Conservation (phyloP, 2,888 invertebrate species). For the Xylocampa areola region DNA sequence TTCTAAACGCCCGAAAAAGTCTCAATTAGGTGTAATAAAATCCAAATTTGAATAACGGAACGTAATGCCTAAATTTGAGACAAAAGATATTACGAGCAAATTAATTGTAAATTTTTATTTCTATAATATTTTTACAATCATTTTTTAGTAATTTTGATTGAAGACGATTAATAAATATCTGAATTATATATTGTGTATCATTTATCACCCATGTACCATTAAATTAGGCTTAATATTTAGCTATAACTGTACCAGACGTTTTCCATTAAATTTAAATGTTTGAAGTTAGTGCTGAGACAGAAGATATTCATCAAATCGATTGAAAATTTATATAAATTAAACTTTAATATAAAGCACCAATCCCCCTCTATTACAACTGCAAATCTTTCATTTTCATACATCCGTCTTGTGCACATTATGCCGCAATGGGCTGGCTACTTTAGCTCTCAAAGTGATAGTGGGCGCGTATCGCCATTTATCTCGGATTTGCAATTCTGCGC, state of each 20-base stretch:
- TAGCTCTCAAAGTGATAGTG: constrained; percentile 28
- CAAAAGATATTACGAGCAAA: no score
- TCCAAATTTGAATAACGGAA: not conserved
- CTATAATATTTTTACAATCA: no score
- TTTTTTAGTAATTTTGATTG: not conserved
- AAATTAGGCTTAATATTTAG: not conserved
- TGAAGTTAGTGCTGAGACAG: not conserved
- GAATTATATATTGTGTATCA: not conserved
- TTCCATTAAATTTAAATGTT: not conserved
- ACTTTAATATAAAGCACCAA: no score
- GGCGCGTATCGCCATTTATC: constrained; percentile 35
- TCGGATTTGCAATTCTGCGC: constrained; percentile 41
- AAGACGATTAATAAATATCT: not conserved
- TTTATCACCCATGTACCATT: constrained; percentile 1
- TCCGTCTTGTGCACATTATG: no score
- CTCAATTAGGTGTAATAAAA: constrained; percentile 2
- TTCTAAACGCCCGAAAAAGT: not conserved
- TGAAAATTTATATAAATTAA: no score
- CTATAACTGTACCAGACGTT: not conserved
- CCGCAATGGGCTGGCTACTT: constrained; percentile 10
- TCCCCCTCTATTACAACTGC: no score
- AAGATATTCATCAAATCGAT: not conserved
- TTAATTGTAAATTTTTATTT: no score
- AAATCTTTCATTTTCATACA: no score
- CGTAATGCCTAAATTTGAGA: not conserved